Base-by-base conservation (phyloP, 2,797 vertebrate genomes). In the Acanthornis magna region DNA sequence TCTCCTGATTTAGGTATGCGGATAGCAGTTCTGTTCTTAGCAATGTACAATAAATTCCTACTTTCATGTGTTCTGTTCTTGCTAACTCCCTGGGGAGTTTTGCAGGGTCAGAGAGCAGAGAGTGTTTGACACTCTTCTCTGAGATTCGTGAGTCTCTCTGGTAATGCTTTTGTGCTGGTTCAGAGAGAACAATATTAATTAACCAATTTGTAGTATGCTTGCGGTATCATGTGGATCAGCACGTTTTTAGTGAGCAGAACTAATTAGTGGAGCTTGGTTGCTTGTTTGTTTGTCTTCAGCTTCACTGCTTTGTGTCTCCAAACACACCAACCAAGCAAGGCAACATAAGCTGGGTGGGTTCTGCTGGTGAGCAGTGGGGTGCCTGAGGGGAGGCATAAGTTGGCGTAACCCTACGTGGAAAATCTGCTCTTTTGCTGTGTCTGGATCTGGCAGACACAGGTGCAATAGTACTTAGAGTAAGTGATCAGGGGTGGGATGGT, bases 381-480 rank as follows among this genome's bases (percentile, higher is more conserved):
- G n/a, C 50, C 54, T 15, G 30, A 74, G 40, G 16, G 34, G 30
- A 78, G 34, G 18, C 43, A 26, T 10, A 7, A 11, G 8, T 14
- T 16, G 26, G 13, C 1, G 2, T 32, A 50, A 22, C 23, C 4
- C 18, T 54, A 0, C 60, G 62, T 50, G 45, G 45, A 74, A 94
- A 79, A 77, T 13, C 9, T 16, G 1, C 29, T 62, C 10, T 70
- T 53, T 63, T 67, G 15, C 42, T 51, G 26, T 9, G 30, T 34
- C 47, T 62, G n/a, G 13, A 36, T 77, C 43, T 62, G 40, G 5
- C 65, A 65, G 43, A 40, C 0, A 16, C 0, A 0, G 11, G 2
- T 71, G 3, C 38, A 25, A 16, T 43, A 27, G 16, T 43, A 75
- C 50, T 43, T 62, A 16, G 2, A 16, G 51, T 7, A 62, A 55